Base-by-base conservation (phyloP, 2,888 invertebrate genomes). In the Apodemia hepburni region DNA sequence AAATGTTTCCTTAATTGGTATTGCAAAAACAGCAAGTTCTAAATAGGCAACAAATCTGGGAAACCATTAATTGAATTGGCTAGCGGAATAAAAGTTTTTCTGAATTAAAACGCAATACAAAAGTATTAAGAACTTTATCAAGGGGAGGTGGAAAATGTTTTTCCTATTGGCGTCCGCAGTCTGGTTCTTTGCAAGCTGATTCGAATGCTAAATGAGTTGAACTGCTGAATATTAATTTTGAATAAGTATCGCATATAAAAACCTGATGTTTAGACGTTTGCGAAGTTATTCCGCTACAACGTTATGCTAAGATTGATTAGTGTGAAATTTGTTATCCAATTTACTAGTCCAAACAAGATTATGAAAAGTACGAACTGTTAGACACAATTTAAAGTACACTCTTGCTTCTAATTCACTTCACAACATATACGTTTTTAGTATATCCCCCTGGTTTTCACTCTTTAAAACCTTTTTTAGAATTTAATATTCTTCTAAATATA, bases 31-130 rank as follows among this genome's bases (percentile, higher is more conserved):
- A 33, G 45, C 58, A n/a, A 38, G 59, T 27, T 59, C 42, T 54
- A 58, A 60, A 60, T 61, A 59, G 49, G 61, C 60, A 58, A 65
- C 64, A 64, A 62, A 65, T 64, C 61, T 49, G 60, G 35, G 64
- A 66, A 60, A 65, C 60, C 54, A 64, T 65, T 64, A 66, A 66
- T 66, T 63, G 64, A 65, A 67, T 69, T 60, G 65, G 64, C 64
- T 63, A 65, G 66, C 58, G 66, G 62, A 62, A 49, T 60, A 64
- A 63, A 69, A 70, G 67, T 69, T 69, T 60, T 63, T 59, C 73
- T 77, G 76, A 78, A 80, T 79, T 79, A 79, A 79, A 77, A 77
- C 67, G 76, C 77, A 78, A 79, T 77, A 77, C 73, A 74, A 74
- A 76, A 76, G 75, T 75, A 75, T 77, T 75, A 71, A 71, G 73